These are phyloP conservation scores for Muntiacus muntjak DNA, from an alignment of 2,113 vertebrate species.

Conservation along the genomic window DNA sequence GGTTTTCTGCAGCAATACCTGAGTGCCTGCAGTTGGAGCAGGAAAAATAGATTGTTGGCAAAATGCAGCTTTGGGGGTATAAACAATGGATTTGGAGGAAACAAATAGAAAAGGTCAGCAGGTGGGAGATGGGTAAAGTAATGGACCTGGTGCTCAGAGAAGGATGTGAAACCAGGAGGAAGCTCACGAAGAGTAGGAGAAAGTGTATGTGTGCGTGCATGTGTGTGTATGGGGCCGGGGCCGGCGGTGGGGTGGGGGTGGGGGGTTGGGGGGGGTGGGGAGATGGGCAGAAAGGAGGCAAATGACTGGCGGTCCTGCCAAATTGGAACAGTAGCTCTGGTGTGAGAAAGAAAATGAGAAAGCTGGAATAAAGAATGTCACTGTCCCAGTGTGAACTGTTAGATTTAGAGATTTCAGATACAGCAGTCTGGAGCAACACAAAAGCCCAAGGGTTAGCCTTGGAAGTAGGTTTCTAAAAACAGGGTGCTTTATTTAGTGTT, in stretches of 20 bases:
- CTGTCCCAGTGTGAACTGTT: background rate
- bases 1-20: background rate
- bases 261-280: accelerated
- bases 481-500: background rate
- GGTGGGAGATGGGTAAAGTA: background rate
- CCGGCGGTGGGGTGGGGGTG: no score
- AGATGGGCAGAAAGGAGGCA: background rate
- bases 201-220: background rate
- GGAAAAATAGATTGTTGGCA: background rate
- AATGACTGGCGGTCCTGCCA: background rate
- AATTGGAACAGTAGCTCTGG: background rate
- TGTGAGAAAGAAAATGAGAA: background rate
- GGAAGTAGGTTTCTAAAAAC: background rate
- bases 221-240: background rate
- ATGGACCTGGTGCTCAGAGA: background rate
- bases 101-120: background rate
- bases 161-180: background rate
- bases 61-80: background rate
- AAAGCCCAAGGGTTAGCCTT: background rate
- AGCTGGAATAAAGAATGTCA: background rate
- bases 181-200: background rate
- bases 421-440: background rate
- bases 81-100: background rate
- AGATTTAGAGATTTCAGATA: background rate
- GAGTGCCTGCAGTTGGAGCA: background rate